Conservation (phyloP, 92 coral and sea anemone genomes). For the Zoanthus solanderi region DNA sequence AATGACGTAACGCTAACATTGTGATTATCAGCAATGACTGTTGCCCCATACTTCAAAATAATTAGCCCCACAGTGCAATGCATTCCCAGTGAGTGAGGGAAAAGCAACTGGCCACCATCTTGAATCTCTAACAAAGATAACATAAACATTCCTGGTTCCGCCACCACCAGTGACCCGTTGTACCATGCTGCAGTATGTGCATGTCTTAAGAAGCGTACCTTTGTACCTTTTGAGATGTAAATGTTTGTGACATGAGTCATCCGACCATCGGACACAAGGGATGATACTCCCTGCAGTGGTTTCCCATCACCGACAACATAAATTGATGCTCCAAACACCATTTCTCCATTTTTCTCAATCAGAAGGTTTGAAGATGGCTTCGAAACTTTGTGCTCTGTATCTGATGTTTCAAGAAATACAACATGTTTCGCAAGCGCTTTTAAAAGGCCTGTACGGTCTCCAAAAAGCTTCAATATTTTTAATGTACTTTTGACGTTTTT, state of each 20-base stretch:
- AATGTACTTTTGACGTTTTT: slow-evolving; percentile 39
- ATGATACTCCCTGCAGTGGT: slow-evolving; percentile 41
- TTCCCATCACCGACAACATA: slow-evolving; percentile 67
- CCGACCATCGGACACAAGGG: slow-evolving; percentile 68
- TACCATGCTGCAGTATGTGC: slow-evolving; percentile 64
- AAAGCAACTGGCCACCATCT: slow-evolving; percentile 65
- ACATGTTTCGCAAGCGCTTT: slow-evolving; percentile 60
- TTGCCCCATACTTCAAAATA: slow-evolving; percentile 70
- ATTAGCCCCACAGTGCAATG: slow-evolving; percentile 60
- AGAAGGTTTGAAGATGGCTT: slow-evolving; percentile 66
- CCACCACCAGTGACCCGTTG: slow-evolving; percentile 53
- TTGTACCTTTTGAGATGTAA: slow-evolving; percentile 51
- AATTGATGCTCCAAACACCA: slow-evolving; percentile 66
- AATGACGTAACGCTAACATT: slow-evolving; percentile 68
- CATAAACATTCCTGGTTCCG: slow-evolving; percentile 58
- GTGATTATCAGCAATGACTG: slow-evolving; percentile 61
- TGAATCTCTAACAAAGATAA: slow-evolving; percentile 69
- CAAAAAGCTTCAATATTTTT: slow-evolving; percentile 53
- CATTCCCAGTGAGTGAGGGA: slow-evolving; percentile 67
- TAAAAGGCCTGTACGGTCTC: slow-evolving; percentile 70
- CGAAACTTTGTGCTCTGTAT: slow-evolving; percentile 65
- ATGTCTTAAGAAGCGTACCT: slow-evolving; percentile 43
- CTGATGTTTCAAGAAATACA: slow-evolving; percentile 64
- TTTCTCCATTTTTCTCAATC: slow-evolving; percentile 60
- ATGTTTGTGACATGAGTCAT: slow-evolving; percentile 67